A percentile compares a stretch with the other conserved stretches of the same genome.
Evolutionary conservation across 2,797 vertebrate genomes (phyloP).

Genomic region (Sternarchorhynchus goeldii): DNA sequence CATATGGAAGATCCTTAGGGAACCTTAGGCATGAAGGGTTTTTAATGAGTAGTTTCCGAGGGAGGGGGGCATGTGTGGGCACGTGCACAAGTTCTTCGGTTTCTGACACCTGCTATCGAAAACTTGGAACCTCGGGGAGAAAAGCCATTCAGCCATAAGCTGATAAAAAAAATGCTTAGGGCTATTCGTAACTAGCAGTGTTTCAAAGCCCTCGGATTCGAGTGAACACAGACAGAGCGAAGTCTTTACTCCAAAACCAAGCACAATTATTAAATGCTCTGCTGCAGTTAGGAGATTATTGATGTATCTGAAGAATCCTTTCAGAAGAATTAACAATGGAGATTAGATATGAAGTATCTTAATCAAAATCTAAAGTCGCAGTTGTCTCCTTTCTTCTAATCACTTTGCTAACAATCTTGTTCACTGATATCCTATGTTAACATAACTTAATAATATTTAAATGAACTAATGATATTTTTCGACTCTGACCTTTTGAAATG

Average conservation of each 20-base stretch:
- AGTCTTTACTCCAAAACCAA: conserved; percentile 14
- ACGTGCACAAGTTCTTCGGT: conserved; percentile 38
- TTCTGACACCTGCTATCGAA: conserved; percentile 25
- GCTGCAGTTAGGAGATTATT: neutral
- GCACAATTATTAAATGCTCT: conserved; percentile 18
- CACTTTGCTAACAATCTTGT: conserved; percentile 24
- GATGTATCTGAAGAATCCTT: conserved; percentile 4
- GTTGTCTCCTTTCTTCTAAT: conserved; percentile 16
- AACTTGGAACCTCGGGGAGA: conserved; percentile 52
- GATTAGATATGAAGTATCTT: conserved; percentile 29
- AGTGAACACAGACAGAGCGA: conserved; percentile 14
- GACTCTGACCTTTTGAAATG: neutral
- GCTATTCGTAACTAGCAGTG: conserved; percentile 61
- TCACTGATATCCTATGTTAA: conserved; percentile 39
- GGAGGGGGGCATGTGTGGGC: conserved; percentile 24
- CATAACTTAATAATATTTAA: neutral
- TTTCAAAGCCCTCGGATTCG: conserved; percentile 59
- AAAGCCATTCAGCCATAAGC: conserved; percentile 46
- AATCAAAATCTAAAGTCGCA: neutral
- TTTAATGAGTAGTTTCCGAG: neutral
- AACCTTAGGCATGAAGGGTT: conserved; percentile 30
- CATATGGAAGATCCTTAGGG: neutral
- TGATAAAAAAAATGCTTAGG: conserved; percentile 61
- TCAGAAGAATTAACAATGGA: conserved; percentile 13
- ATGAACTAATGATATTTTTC: too few relatives aligned